These are phyloP conservation scores for Phorcus lineatus DNA, from an alignment of 2,888 invertebrate genomes.

Conservation along the genomic window DNA sequence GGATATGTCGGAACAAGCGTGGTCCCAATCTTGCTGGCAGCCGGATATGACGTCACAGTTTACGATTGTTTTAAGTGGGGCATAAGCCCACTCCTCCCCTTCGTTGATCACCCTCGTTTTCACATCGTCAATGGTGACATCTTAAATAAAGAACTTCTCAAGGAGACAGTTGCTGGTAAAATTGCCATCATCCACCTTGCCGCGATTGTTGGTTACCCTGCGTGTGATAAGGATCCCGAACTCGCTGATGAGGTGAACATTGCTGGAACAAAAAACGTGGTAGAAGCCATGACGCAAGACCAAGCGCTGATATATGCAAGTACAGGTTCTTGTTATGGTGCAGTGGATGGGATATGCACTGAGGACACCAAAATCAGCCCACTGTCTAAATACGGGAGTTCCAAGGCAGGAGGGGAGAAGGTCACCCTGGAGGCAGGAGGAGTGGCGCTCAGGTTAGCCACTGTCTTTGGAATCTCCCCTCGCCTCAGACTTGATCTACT, in stretches of 20 bases:
- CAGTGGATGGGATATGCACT: conserved; percentile 71
- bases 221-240: conserved; percentile 72
- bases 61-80: conserved; percentile 73
- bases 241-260: conserved; percentile 69
- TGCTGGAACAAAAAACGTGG: conserved; percentile 66
- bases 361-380: conserved; percentile 74
- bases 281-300: conserved; percentile 57
- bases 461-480: conserved; percentile 74
- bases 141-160: conserved; percentile 58
- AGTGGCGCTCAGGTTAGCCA: conserved; percentile 72
- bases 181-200: conserved; percentile 73
- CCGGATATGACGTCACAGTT: conserved; percentile 73
- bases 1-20: conserved; percentile 75
- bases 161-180: conserved; percentile 55
- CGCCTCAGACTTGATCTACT: conserved; percentile 74
- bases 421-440: conserved; percentile 63
- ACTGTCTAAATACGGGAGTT: conserved; percentile 72
- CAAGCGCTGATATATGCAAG: conserved; percentile 73
- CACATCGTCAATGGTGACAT: conserved; percentile 68
- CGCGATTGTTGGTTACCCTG: conserved; percentile 75
- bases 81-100: conserved; percentile 63
- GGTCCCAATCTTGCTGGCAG: conserved; percentile 70
- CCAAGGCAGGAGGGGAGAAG: conserved; percentile 72
- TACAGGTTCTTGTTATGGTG: conserved; percentile 75
- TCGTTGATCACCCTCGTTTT: conserved; percentile 55